Evolutionary conservation across 1,140 invertebrate genomes (phyloP), one percentile per base, ranked within the genome.

Genomic region (Drosophila athabasca): DNA sequence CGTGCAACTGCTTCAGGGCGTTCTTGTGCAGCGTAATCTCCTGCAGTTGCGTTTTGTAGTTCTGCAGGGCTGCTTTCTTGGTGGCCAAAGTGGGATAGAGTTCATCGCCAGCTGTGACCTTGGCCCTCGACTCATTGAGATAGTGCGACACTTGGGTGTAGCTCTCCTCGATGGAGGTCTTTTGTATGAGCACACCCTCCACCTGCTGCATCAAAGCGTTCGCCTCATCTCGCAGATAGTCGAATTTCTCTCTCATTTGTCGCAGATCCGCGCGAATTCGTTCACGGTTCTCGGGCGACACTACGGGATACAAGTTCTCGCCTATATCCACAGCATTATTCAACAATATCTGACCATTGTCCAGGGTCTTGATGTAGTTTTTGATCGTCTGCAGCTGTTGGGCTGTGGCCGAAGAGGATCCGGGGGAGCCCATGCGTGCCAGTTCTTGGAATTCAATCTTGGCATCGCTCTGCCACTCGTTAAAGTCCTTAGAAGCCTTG

Each of bases 151-250:
- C 94, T 92, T 97, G 96, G 53, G 94, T 94, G 73, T 96, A 96
- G 69, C 96, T 97, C 80, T 98, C 97, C 85, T 98, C 97, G 88
- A 98, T 97, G 0, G 96, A 97, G 6, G 96, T 96, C 88, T 96
- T 94, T 76, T 98, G 96, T 85, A 97, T 95, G 43, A 97, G 94
- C 24, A 96, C 95, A 19, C 94, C 96, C 93, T 98, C 97, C 41
- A 98, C 95, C 76, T 95, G 95, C 90, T 98, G 98, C 64, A 97
- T 95, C 6, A 97, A 94, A 2, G 94, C 94, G 91, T 96, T 98
- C 0, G 97, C 94, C 85, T 95, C 95, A 90, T 98, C 97, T 29
- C 96, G 94, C 15, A 97, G 94, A 50, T 94, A 93, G 92, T 99
- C 97, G 90, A 97, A 97, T 41, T 94, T 93, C 82, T 97, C 96